A percentile compares a stretch with the other conserved stretches of the same genome.
Conservation (phyloP, 2,888 invertebrate species). For the Pharmacophagus antenor region DNA sequence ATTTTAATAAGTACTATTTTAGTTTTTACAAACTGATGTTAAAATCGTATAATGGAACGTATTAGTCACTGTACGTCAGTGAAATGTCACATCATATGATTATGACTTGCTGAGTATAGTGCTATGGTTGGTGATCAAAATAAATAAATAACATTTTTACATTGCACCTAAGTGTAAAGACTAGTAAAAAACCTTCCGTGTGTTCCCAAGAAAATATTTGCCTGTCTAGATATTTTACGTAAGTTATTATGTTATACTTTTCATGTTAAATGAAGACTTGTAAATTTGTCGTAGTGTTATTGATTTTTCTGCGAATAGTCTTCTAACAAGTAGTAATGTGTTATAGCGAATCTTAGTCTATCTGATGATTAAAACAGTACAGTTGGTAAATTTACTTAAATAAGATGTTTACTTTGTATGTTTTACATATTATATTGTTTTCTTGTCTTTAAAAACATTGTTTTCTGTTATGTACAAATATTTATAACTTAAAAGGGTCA, state of each 20-base stretch:
- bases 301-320: conserved; percentile 46
- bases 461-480: background rate
- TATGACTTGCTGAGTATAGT: conserved; percentile 43
- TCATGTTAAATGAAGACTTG: background rate
- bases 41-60: conserved; percentile 10
- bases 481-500: background rate
- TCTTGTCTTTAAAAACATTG: background rate
- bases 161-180: conserved; percentile 40
- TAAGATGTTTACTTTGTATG: background rate
- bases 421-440: too few species aligned
- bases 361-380: background rate
- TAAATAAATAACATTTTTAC: conserved; percentile 53
- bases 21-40: background rate
- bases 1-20: background rate
- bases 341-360: conserved; percentile 11
- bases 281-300: conserved; percentile 40
- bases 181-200: conserved; percentile 17
- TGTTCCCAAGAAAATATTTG: conserved; percentile 4
- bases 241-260: conserved; percentile 20
- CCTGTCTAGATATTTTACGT: conserved; percentile 5
- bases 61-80: conserved; percentile 15
- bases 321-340: conserved; percentile 35
- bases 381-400: background rate
- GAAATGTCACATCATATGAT: conserved; percentile 20
- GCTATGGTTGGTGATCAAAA: conserved; percentile 42